Conservation (phyloP, 2,888 invertebrate genomes). For the Synergus japonicus region DNA sequence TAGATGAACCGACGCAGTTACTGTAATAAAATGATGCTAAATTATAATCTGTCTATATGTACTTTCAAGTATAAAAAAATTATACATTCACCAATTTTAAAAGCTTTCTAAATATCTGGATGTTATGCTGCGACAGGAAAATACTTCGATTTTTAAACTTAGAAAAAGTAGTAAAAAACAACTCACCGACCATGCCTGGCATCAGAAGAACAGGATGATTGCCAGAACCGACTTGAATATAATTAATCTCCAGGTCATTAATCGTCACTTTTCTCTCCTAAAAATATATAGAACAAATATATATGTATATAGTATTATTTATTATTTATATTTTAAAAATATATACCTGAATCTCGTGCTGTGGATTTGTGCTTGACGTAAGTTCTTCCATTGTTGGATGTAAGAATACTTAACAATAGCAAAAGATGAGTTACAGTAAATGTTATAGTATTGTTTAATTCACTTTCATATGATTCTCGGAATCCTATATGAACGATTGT, state of each 20-base stretch:
- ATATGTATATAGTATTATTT: background rate
- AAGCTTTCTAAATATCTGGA: too few species aligned
- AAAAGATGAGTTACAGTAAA: too few species aligned
- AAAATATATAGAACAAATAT: slow-evolving; percentile 55
- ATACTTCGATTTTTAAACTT: too few species aligned
- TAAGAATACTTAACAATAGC: too few species aligned
- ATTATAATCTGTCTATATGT: too few species aligned
- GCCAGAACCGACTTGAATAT: slow-evolving; percentile 80
- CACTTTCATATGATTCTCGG: too few species aligned
- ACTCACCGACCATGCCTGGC: slow-evolving; percentile 87
- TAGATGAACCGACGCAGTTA: slow-evolving; percentile 91
- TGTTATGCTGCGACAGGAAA: too few species aligned
- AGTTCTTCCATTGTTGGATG: background rate
- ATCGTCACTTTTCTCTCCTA: slow-evolving; percentile 84
- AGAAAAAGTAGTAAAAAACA: too few species aligned
- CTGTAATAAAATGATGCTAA: slow-evolving; percentile 64
- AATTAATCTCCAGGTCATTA: slow-evolving; percentile 81
- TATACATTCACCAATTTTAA: background rate
- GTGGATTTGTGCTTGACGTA: background rate
- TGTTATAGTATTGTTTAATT: too few species aligned
- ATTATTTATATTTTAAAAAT: background rate
- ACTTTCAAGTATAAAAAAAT: background rate
- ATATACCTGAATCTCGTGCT: background rate
- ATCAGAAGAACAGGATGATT: slow-evolving; percentile 82
- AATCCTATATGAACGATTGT: too few species aligned